Evolutionary conservation across 2,888 invertebrate genomes (phyloP).

Genomic region (Polyploca ridens): DNA sequence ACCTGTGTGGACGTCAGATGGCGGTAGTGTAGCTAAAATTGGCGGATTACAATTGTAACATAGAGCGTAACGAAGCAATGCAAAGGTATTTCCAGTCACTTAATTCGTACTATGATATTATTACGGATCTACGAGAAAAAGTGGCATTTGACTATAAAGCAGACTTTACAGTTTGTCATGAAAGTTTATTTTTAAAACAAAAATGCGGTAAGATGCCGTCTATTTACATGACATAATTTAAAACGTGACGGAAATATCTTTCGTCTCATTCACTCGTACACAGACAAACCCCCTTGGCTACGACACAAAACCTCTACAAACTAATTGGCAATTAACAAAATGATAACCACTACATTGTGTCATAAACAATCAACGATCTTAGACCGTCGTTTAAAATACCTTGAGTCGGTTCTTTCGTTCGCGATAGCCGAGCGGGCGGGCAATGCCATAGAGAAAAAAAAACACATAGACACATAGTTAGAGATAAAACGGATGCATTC

Average conservation of each 20-base stretch:
- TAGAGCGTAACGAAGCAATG: conserved; percentile 52
- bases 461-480: conserved; percentile 88
- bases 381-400: conserved; percentile 68
- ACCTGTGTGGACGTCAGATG: conserved; percentile 51
- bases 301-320: conserved; percentile 80
- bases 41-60: conserved; percentile 42
- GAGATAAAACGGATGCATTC: conserved; percentile 84
- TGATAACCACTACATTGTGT: conserved; percentile 70
- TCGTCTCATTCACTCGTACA: conserved; percentile 63
- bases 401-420: conserved; percentile 84
- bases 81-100: conserved; percentile 56
- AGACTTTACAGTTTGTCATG: no score
- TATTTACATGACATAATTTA: neutral
- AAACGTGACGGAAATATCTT: conserved; percentile 60
- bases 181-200: no score
- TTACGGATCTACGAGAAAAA: no score
- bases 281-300: conserved; percentile 84
- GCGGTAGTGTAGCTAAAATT: conserved; percentile 53
- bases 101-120: neutral
- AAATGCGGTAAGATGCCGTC: no score
- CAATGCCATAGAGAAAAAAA: conserved; percentile 88
- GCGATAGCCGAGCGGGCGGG: conserved; percentile 87
- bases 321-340: conserved; percentile 73
- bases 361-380: conserved; percentile 38
- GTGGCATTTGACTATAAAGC: no score